phyloP scores from a whole-genome alignment of 2,888 invertebrate species.

The Scrobipalpa atriplicella region DNA sequence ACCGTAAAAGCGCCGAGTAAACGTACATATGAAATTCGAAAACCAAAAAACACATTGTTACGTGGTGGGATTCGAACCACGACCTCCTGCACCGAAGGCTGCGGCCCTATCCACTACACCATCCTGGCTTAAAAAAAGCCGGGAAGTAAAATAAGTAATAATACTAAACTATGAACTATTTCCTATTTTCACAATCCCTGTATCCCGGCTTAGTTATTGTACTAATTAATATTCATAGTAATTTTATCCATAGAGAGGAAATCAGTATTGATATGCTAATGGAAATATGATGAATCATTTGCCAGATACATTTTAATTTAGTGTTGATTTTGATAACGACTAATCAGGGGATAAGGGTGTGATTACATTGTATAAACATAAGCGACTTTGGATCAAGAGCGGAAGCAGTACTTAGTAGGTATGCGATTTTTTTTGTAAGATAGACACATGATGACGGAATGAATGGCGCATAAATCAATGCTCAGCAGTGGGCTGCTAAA shows the following conservation, averaged over 20 bases:
- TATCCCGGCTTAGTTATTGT: neutral
- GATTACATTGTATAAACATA: constrained; percentile 28
- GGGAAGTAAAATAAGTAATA: too few species aligned
- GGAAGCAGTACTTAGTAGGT: neutral
- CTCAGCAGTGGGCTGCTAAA: too few species aligned
- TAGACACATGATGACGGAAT: too few species aligned
- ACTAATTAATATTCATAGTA: neutral
- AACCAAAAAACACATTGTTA: too few species aligned
- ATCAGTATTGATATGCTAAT: neutral
- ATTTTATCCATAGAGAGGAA: neutral
- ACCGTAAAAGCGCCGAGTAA: too few species aligned
- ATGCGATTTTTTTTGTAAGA: too few species aligned
- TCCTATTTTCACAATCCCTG: neutral
- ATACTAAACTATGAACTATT: neutral
- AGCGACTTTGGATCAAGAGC: constrained; percentile 34
- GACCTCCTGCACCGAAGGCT: too few species aligned
- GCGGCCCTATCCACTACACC: too few species aligned
- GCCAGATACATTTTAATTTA: constrained; percentile 9
- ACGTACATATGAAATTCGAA: too few species aligned
- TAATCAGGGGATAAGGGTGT: constrained; percentile 32
- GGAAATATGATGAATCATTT: constrained; percentile 27
- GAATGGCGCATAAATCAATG: too few species aligned
- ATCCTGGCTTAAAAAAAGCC: too few species aligned
- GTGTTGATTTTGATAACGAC: constrained; percentile 38
- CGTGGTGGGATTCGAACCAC: too few species aligned